Conservation (phyloP, 35 echinoderm and acorn worm species). For the Stichopus chloronotus region DNA sequence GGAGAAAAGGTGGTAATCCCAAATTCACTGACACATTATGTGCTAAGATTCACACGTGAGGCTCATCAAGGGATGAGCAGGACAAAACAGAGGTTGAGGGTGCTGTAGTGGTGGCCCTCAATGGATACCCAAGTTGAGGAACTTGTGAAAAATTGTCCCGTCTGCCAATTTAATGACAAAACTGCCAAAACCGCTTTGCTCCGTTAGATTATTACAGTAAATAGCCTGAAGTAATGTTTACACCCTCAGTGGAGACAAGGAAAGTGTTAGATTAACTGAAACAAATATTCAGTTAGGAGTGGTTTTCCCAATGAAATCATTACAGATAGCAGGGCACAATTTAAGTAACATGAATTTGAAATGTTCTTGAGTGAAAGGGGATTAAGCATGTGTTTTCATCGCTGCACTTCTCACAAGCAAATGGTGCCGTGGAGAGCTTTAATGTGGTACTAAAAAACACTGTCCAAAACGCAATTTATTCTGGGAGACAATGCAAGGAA, state of each 20-base stretch:
- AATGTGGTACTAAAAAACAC: neutral
- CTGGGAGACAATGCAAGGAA: too few relatives aligned
- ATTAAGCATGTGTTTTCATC: slow-evolving; percentile 7
- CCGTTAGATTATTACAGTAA: neutral
- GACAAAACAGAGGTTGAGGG: slow-evolving; percentile 34
- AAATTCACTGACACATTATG: neutral
- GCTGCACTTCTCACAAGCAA: neutral
- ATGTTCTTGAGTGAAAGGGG: slow-evolving; percentile 4
- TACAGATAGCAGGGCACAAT: slow-evolving; percentile 12
- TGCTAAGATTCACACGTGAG: neutral
- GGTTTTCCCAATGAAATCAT: neutral
- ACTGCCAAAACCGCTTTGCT: neutral
- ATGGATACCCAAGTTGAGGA: slow-evolving; percentile 21
- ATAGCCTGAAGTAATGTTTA: slow-evolving; percentile 5
- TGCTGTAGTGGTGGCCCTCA: slow-evolving; percentile 33
- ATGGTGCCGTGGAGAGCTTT: neutral
- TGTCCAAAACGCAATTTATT: neutral
- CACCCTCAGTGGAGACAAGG: neutral
- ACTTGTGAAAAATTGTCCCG: slow-evolving; percentile 8
- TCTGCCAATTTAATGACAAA: slow-evolving; percentile 27
- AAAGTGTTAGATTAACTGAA: neutral
- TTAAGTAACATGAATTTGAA: neutral
- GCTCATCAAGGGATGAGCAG: slow-evolving; percentile 13
- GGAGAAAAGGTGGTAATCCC: slow-evolving; percentile 19
- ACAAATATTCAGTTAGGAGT: neutral